These are phyloP conservation scores for Mythimna pallens DNA, from an alignment of 2,888 invertebrate genomes.

Conservation along the genomic window DNA sequence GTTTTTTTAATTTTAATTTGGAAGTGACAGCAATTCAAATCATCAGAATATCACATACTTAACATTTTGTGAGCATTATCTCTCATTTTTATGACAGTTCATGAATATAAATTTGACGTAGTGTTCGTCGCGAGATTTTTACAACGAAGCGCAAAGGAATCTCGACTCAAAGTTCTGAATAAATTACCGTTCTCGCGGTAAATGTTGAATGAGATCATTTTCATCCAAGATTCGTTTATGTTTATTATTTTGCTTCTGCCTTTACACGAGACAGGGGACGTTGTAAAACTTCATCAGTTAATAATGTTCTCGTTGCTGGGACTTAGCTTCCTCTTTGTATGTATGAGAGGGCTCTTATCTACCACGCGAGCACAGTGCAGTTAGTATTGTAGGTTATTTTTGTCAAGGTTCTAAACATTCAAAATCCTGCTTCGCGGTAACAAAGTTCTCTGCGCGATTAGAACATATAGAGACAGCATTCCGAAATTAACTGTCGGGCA, in stretches of 20 bases:
- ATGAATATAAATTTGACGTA: constrained; percentile 33
- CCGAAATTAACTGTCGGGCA: too few species aligned
- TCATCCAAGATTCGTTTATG: constrained; percentile 23
- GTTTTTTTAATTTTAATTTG: neutral
- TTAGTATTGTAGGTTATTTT: too few species aligned
- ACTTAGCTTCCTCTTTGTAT: neutral
- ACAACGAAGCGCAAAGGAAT: constrained; percentile 15
- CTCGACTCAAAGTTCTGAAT: constrained; percentile 21
- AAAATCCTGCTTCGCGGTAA: too few species aligned
- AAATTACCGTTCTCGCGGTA: constrained; percentile 17
- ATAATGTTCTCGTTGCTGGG: neutral
- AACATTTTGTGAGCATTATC: constrained; percentile 10
- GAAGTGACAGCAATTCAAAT: neutral
- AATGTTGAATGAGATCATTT: constrained; percentile 39
- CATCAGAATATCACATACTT: neutral
- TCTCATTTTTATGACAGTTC: constrained; percentile 15
- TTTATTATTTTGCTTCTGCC: constrained; percentile 13
- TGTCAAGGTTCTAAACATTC: too few species aligned
- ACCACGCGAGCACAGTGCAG: too few species aligned
- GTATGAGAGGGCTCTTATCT: too few species aligned
- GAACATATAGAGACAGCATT: too few species aligned
- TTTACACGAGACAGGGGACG: neutral
- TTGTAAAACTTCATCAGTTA: neutral
- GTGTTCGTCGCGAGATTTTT: constrained; percentile 27
- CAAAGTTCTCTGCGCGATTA: too few species aligned